Conservation (phyloP, 2,888 invertebrate genomes). For the Antheraea assamensis region DNA sequence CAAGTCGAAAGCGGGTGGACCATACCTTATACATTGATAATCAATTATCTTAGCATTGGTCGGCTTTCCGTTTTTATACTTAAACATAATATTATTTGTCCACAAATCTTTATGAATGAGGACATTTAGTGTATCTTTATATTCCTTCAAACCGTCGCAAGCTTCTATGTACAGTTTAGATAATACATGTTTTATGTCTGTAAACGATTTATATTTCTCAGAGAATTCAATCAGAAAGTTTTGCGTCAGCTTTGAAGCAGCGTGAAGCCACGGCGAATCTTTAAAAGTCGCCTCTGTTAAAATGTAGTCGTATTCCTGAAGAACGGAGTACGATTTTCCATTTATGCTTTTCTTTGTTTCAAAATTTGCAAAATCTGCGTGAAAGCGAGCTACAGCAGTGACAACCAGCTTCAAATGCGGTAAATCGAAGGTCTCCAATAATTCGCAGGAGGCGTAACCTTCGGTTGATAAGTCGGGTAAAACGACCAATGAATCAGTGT, state of each 20-base stretch:
- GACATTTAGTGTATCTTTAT: constrained; percentile 56
- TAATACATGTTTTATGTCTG: constrained; percentile 46
- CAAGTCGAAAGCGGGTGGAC: constrained; percentile 67
- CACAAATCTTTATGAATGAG: constrained; percentile 68
- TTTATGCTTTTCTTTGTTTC: constrained; percentile 43
- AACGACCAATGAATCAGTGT: constrained; percentile 56
- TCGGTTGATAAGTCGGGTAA: constrained; percentile 60
- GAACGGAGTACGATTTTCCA: constrained; percentile 39
- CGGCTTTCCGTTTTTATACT: constrained; percentile 50
- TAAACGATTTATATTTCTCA: constrained; percentile 37
- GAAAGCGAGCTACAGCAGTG: constrained; percentile 59
- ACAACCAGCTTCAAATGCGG: constrained; percentile 47
- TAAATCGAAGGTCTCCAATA: constrained; percentile 46
- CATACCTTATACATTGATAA: constrained; percentile 64
- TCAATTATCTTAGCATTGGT: constrained; percentile 59
- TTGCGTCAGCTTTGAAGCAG: constrained; percentile 55
- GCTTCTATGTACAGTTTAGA: constrained; percentile 45
- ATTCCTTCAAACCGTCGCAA: constrained; percentile 49
- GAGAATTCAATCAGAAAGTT: constrained; percentile 57
- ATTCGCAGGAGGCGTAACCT: constrained; percentile 51
- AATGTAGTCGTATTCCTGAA: constrained; percentile 44
- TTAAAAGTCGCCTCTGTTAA: constrained; percentile 51
- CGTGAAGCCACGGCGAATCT: constrained; percentile 54
- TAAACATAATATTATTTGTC: constrained; percentile 69
- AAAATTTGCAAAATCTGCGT: constrained; percentile 62